Evolutionary conservation across 2,113 vertebrate genomes (phyloP), one percentile per base, ranked within the genome.

Genomic region (Cichladusa arquata): DNA sequence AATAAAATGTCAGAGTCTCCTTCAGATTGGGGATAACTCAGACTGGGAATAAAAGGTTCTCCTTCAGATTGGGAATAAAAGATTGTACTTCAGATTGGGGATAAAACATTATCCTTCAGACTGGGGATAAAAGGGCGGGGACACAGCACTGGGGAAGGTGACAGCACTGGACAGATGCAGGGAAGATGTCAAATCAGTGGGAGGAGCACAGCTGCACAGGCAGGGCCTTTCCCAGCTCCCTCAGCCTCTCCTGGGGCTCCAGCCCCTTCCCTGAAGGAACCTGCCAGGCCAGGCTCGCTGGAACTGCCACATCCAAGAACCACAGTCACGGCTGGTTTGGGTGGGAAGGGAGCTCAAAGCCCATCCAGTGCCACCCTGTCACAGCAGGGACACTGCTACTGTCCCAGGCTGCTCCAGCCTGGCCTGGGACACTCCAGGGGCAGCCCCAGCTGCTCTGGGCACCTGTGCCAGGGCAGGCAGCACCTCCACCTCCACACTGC

Each of bases 401-500:
- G 10, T 3, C 25, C 57, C 84, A 78, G 73, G 33, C 3, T 44
- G 26, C 40, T 50, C 34, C 76, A 57, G 2, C 44, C 67, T 19
- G 50, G 11, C 34, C 36, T 57, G 1, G 58, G 58, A 3, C 76
- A 80, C 17, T 65, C 26, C 64, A 61, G 38, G 50, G 40, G 24
- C 73, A 70, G 64, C 73, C 54, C 0, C 73, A 38, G 73, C 38
- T 51, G 5, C 38, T 51, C 62, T 51, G 62, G 36, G 44, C 47
- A 48, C 47, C 28, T 64, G 3, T 48, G 4, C 0, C n/a, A 31
- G 57, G 18, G 11, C 11, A 40, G 24, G 65, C 6, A 54, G 64
- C 24, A 2, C 1, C 28, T 4, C 18, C 12, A 57, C 0, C 20
- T 3, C 13, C 7, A 1, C 0, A 0, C 7, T 57, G 29, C 33